These are phyloP conservation scores for Sminthurinus aureus DNA, from an alignment of 2,888 invertebrate species.

Conservation along the genomic window DNA sequence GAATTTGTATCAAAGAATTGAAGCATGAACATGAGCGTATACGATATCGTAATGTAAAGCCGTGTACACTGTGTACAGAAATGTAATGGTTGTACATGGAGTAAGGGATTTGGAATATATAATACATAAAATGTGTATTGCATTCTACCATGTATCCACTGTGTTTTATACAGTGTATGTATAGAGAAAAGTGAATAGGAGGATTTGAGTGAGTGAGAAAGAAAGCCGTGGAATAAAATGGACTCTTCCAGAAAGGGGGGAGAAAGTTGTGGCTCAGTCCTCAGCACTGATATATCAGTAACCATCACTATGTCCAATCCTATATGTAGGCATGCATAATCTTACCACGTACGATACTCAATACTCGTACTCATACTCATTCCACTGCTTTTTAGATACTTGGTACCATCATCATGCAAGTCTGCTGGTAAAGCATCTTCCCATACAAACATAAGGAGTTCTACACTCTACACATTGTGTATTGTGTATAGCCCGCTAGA, in stretches of 20 bases:
- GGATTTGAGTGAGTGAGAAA: conserved; percentile 33
- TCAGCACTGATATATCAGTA: too few relatives aligned
- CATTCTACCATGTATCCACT: not conserved
- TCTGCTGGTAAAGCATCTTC: too few relatives aligned
- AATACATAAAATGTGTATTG: not conserved
- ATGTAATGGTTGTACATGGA: not conserved
- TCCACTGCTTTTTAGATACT: not conserved
- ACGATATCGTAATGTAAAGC: not conserved
- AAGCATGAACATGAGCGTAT: not conserved
- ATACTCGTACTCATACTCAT: conserved; percentile 1
- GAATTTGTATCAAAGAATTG: not conserved
- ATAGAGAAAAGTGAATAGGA: conserved; percentile 43
- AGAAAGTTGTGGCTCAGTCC: not conserved
- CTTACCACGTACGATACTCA: not conserved
- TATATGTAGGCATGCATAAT: not conserved
- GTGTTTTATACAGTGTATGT: conserved; percentile 4
- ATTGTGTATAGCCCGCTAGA: too few relatives aligned
- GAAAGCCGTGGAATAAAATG: conserved; percentile 55
- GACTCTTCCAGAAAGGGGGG: conserved; percentile 46
- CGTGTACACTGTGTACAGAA: not conserved
- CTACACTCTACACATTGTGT: too few relatives aligned
- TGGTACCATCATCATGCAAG: too few relatives aligned
- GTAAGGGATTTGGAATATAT: not conserved
- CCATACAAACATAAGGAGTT: too few relatives aligned
- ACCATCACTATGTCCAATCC: too few relatives aligned